A percentile compares a stretch with the other conserved stretches of the same genome.
Conservation (phyloP, 2,797 vertebrate genomes). For the Otolemur crassicaudatus region DNA sequence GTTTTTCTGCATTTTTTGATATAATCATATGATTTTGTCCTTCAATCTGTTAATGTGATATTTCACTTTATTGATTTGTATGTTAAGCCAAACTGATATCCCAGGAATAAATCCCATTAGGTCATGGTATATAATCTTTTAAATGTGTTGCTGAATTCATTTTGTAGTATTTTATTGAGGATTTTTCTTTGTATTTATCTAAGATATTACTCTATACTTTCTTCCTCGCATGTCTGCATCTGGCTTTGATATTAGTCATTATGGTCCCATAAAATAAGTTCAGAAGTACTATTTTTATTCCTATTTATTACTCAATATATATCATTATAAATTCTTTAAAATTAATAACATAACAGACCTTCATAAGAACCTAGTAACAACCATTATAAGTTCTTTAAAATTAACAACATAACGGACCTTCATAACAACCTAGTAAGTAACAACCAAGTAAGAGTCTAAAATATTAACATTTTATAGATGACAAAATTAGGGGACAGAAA, state of each 20-base stretch:
- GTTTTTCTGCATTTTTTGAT: not conserved
- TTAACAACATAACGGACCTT: not conserved
- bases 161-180: not conserved
- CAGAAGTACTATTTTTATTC: not conserved
- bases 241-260: not conserved
- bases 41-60: not conserved
- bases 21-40: not conserved
- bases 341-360: not conserved
- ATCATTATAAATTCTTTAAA: conserved; percentile 6
- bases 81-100: not conserved
- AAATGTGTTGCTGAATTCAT: not conserved
- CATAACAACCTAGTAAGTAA: not conserved
- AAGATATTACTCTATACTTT: not conserved
- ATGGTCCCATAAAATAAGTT: not conserved
- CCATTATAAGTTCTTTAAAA: conserved; percentile 17
- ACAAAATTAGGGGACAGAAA: not conserved
- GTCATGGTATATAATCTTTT: not conserved
- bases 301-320: not conserved
- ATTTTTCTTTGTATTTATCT: not conserved
- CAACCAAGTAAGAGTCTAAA: not conserved
- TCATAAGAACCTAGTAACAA: not conserved
- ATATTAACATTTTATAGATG: not conserved
- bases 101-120: not conserved
- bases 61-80: not conserved
- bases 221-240: not conserved